Base-by-base conservation (phyloP, 2,113 vertebrate species). In the Xiphophorus couchianus region DNA sequence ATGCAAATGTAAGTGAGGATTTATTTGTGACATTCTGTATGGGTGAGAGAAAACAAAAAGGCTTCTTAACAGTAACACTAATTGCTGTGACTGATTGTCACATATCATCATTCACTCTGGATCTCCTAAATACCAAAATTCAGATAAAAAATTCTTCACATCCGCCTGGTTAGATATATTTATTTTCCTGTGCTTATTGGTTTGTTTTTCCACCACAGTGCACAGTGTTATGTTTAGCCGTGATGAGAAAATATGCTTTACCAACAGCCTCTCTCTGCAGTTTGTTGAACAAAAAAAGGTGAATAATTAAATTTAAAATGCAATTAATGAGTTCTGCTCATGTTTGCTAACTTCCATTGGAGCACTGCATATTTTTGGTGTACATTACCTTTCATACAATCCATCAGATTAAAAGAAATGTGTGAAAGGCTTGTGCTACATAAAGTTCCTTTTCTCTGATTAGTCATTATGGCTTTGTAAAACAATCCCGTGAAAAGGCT, bases 21-120 rank as follows among this genome's bases (percentile, higher is more conserved):
- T 99, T 99, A 99, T 99, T 99, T 99, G 97, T 98, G 98, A 99
- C 98, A 99, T 99, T 99, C 97, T 97, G 97, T 99, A 97, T 99
- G 98, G 97, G 97, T 99, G 97, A 99, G 97, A 97, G 97, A 99
- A 99, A 99, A 99, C 98, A 99, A 99, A 99, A 99, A 99, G 96
- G 95, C 96, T 97, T 98, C 97, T 99, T 99, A 99, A 98, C 97
- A 96, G 98, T 97, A 97, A 98, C 97, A 98, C 97, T 99, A 98
- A 98, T 98, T 98, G 97, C 97, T 98, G 97, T 98, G 97, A 98
- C 97, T 98, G 97, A 99, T 98, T 99, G 97, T 98, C 97, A 99
- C 97, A 97, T 98, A 97, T 97, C 97, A 98, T 98, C 97, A 98
- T 97, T 99, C 98, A 98, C 96, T 96, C 95, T 92, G 95, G 96